These are phyloP conservation scores for Stomatorhinus walkeri DNA, from an alignment of 2,797 vertebrate species.

Conservation along the genomic window DNA sequence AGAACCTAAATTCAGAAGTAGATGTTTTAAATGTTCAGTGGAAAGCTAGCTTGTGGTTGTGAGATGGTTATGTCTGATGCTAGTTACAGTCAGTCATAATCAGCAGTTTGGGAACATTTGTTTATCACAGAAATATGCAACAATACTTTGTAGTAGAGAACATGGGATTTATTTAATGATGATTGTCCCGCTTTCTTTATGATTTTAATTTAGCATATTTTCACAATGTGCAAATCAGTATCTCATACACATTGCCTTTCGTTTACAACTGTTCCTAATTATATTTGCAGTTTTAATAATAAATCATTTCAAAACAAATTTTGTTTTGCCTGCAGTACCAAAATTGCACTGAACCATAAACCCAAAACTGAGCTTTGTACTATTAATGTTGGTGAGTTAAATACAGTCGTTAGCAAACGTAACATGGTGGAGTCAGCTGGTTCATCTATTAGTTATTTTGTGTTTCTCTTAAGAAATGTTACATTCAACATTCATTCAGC, in stretches of 20 bases:
- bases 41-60: neutral
- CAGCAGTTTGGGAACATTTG: neutral
- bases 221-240: neutral
- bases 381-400: neutral
- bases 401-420: neutral
- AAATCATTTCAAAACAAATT: neutral
- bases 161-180: neutral
- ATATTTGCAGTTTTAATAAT: neutral
- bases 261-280: neutral
- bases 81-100: neutral
- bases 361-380: neutral
- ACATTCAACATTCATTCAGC: neutral
- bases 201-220: too few relatives aligned
- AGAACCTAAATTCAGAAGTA: neutral
- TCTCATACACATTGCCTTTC: neutral
- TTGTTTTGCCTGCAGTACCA: neutral
- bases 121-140: neutral
- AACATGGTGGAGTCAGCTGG: neutral
- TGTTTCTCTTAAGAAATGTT: neutral
- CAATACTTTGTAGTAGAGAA: neutral
- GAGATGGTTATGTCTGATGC: neutral
- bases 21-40: neutral
- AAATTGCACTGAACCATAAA: neutral
- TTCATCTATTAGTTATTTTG: neutral
- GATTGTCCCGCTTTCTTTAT: too few relatives aligned